A percentile compares a stretch with the other conserved stretches of the same genome.
Conservation (phyloP, 2,888 invertebrate species). For the Ramazzottius varieornatus region DNA sequence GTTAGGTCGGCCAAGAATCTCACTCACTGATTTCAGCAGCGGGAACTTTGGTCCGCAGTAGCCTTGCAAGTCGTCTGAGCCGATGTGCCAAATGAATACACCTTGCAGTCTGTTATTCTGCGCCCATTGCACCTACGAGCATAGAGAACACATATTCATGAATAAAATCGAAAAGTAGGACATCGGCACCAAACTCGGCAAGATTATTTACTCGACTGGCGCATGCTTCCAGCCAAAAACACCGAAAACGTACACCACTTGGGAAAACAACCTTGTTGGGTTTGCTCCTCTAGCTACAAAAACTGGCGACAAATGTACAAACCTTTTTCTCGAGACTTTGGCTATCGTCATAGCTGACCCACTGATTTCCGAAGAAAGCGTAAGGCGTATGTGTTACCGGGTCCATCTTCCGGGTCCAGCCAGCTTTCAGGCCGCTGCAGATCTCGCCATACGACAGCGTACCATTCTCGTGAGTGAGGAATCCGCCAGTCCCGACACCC, state of each 20-base stretch:
- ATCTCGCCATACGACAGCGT: not conserved
- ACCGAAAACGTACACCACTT: too few species aligned
- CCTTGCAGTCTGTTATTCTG: not conserved
- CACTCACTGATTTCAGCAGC: not conserved
- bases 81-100: not conserved
- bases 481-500: not conserved
- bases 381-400: not conserved
- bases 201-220: too few species aligned
- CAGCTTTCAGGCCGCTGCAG: not conserved
- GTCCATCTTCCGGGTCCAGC: not conserved
- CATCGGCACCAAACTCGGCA: too few species aligned
- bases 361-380: not conserved
- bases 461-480: not conserved
- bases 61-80: not conserved
- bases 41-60: not conserved
- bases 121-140: not conserved
- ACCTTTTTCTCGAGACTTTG: not conserved
- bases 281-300: too few species aligned
- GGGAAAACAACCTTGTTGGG: too few species aligned
- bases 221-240: too few species aligned
- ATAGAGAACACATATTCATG: too few species aligned
- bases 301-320: not conserved
- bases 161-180: too few species aligned
- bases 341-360: not conserved
- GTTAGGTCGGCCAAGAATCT: not conserved